Conservation (phyloP, 2,888 invertebrate genomes). For the Agonopterix heracliana region DNA sequence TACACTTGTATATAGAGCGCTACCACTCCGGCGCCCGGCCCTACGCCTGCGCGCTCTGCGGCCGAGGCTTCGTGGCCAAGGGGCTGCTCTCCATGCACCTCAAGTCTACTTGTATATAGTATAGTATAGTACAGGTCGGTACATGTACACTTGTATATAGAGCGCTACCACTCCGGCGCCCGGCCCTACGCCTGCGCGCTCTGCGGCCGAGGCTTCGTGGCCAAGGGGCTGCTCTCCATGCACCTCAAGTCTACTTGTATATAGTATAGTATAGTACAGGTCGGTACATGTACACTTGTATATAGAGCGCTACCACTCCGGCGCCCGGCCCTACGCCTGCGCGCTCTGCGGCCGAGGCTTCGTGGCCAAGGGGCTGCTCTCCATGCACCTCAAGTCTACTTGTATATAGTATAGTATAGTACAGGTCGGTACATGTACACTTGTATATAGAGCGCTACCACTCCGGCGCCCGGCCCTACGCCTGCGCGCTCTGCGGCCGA, state of each 20-base stretch:
- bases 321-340: constrained; percentile 77
- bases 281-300: not conserved
- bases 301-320: constrained; percentile 74
- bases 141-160: constrained; percentile 11
- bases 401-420: constrained; percentile 43
- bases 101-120: constrained; percentile 69
- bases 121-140: constrained; percentile 52
- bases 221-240: constrained; percentile 78
- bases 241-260: constrained; percentile 75
- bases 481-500: constrained; percentile 75
- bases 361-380: constrained; percentile 78
- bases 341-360: constrained; percentile 77
- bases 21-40: constrained; percentile 78
- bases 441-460: constrained; percentile 63
- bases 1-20: constrained; percentile 38
- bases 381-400: constrained; percentile 76
- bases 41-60: constrained; percentile 75
- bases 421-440: constrained; percentile 53
- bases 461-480: constrained; percentile 77
- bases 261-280: constrained; percentile 23
- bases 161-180: constrained; percentile 77
- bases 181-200: constrained; percentile 75
- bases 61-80: constrained; percentile 78
- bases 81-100: constrained; percentile 79
- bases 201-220: constrained; percentile 78